Evolutionary conservation across 2,797 vertebrate species (phyloP), one percentile per base, ranked within the genome.

Genomic region (Acanthurus tractus): DNA sequence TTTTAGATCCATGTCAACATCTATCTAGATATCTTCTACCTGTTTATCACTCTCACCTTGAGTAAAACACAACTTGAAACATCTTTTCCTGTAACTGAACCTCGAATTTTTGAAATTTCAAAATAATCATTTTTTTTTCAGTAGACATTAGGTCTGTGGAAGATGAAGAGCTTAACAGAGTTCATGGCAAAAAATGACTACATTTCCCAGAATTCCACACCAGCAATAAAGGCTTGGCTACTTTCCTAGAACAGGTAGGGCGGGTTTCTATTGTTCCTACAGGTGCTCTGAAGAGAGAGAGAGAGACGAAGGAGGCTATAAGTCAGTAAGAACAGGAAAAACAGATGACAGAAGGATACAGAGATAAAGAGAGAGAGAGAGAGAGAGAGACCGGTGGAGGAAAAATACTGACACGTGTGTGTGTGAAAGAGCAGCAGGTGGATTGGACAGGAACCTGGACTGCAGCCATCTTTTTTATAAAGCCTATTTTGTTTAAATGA

Each of bases 131-230:
- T 15, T 15, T 12, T 49, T 40, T 40, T 11, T 56, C 3, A 23
- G 7, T 8, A 29, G 22, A 15, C 5, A 11, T 1, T 49, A 1
- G 0, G 23, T 29, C 15, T 44, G 9, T 20, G 52, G 15, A 25
- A 18, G 9, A 9, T 67, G n/a, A 2, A 22, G 13, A 22, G 6
- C 10, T 14, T 11, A 9, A 8, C 46, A 18, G 18, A 22, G 2
- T 15, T 54, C 3, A 14, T 38, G 1, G 2, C 12, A 23, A 23
- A 52, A 3, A 56, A 14, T 48, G 55, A 95, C 96, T 95, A 61
- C 93, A 95, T 86, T 93, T 94, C 94, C 95, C 96, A 95, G 69
- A 61, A 81, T 89, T 36, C 94, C 76, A 36, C 83, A 57, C 81
- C 74, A 74, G 61, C 1, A 75, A 20, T 22, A 2, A 62, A 77